Evolutionary conservation across 37 sponge, comb jelly and placozoan genomes (phyloP), one percentile per base, ranked within the genome.

Genomic region (Ianthella basta): DNA sequence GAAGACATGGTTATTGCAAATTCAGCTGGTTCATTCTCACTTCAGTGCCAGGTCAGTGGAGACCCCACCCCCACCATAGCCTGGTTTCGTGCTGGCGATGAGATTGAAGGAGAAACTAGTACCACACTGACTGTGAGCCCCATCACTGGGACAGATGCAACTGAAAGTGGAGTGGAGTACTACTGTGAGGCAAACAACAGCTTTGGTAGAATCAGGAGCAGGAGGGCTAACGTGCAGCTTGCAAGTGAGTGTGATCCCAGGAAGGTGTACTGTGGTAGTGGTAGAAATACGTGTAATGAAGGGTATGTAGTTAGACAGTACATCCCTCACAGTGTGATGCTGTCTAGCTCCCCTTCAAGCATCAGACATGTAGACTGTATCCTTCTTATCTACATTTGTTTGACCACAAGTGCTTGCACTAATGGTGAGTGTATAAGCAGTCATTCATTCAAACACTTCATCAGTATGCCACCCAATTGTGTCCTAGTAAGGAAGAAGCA

Each of bases 141-240:
- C 24, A 83, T 91, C 33, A 80, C 60, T 18, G 81, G 38, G 16
- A 55, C 15, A 0, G 41, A 80, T 83, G 87, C 87, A 36, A 80
- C 55, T 63, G 5, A 19, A 29, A 67, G 16, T 37, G 91, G 91
- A 50, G 64, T 86, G 24, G 67, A 29, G 54, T 91, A 87, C 55
- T 68, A 84, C 81, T 91, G 91, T 79, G 18, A 32, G 16, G 91
- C 88, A 53, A 74, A 41, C 60, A 90, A 83, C 57, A 75, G 54
- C 40, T 40, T 91, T 59, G 90, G 90, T 33, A 81, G 75, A 53
- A 75, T 89, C 82, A 55, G 86, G n/a, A 89, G 90, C 50, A 69
- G 86, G 40, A 64, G 65, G n/a, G 82, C 63, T 19, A 85, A 18
- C 0, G 86, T 85, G 34, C 20, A 33, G 4, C 73, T 67, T 66